Evolutionary conservation across 1,140 invertebrate genomes (phyloP).

Genomic region (Tyrophagus putrescentiae): DNA sequence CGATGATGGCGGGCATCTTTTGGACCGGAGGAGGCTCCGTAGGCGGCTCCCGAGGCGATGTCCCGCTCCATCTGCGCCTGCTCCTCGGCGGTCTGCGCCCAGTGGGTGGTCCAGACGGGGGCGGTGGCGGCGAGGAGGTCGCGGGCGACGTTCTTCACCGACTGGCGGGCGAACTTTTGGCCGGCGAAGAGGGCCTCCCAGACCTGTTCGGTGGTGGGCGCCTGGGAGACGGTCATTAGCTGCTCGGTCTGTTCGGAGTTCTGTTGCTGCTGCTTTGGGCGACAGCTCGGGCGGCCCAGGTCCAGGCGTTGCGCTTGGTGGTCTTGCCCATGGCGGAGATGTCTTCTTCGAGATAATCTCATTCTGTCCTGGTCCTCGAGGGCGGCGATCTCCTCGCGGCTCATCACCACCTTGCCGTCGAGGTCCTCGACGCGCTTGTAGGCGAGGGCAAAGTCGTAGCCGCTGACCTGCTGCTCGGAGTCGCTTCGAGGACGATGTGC

Average conservation of each 20-base stretch:
- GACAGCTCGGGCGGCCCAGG: background rate
- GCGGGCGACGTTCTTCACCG: slow-evolving; percentile 19
- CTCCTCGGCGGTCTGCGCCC: slow-evolving; percentile 22
- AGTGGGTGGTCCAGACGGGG: background rate
- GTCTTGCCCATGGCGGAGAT: background rate
- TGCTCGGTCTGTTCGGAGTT: slow-evolving; percentile 1
- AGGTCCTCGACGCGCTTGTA: slow-evolving; percentile 20
- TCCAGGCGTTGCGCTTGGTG: background rate
- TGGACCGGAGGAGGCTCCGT: background rate
- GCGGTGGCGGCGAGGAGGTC: slow-evolving; percentile 16
- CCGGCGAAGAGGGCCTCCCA: slow-evolving; percentile 21
- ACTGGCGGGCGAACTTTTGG: background rate
- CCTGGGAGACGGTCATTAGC: background rate
- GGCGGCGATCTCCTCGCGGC: background rate
- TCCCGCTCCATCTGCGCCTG: slow-evolving; percentile 5
- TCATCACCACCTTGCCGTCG: background rate
- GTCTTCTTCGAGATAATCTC: background rate
- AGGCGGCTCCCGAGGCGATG: background rate
- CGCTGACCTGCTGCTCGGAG: slow-evolving; percentile 2
- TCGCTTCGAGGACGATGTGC: slow-evolving; percentile 19
- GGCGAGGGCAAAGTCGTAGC: slow-evolving; percentile 18
- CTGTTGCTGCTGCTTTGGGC: no score
- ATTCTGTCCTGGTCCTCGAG: background rate
- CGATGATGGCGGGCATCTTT: slow-evolving; percentile 21
- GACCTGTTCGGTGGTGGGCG: slow-evolving; percentile 16